phyloP scores from a whole-genome alignment of 2,888 invertebrate species.

The Flexamia atlantica region DNA sequence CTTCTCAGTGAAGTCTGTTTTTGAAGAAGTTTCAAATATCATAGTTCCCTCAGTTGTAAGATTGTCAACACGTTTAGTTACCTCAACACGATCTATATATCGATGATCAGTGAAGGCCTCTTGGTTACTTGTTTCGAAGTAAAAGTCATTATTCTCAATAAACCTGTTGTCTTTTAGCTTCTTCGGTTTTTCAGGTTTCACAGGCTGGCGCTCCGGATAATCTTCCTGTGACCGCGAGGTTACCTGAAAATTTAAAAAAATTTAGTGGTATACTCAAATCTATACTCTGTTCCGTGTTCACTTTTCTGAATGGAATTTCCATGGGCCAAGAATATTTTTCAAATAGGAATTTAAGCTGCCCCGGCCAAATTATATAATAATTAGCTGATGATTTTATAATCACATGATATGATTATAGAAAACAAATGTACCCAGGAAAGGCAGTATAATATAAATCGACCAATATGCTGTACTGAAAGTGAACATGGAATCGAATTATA shows the following conservation, averaged over 20 bases:
- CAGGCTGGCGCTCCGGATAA: conserved; percentile 70
- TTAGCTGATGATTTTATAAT: too few species aligned
- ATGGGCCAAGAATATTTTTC: too few species aligned
- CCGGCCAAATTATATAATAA: too few species aligned
- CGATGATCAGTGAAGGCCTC: conserved; percentile 70
- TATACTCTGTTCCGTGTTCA: too few species aligned
- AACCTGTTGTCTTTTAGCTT: conserved; percentile 70
- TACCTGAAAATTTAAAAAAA: conserved; percentile 64
- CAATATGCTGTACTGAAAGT: too few species aligned
- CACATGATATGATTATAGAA: too few species aligned
- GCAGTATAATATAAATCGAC: too few species aligned
- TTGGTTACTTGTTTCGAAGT: conserved; percentile 70
- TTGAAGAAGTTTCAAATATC: conserved; percentile 81
- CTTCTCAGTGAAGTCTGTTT: conserved; percentile 81
- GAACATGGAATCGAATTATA: too few species aligned
- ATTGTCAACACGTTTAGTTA: conserved; percentile 71
- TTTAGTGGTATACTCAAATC: too few species aligned
- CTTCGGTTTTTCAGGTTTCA: conserved; percentile 69
- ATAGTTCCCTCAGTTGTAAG: conserved; percentile 76
- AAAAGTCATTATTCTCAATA: conserved; percentile 68
- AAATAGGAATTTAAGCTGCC: too few species aligned
- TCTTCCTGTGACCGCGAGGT: conserved; percentile 70
- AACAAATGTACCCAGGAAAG: too few species aligned
- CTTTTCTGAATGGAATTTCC: too few species aligned
- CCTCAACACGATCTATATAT: conserved; percentile 68